Evolutionary conservation across 2,797 vertebrate species (phyloP).

Genomic region (Xenops minutus): DNA sequence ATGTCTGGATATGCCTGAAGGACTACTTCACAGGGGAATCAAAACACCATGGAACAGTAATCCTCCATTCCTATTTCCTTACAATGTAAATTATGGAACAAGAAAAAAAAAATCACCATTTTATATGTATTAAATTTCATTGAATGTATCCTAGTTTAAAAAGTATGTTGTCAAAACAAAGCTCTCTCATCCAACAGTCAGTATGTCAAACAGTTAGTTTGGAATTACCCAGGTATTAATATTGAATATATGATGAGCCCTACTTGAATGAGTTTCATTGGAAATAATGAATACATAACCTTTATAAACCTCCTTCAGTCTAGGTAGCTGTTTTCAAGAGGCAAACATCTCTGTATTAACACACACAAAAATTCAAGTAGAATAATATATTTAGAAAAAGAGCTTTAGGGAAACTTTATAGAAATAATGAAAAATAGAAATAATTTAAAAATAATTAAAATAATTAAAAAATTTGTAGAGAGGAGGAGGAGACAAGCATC

Average conservation of each 20-base stretch:
- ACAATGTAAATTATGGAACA: not conserved
- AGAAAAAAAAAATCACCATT: not conserved
- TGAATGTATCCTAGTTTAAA: not conserved
- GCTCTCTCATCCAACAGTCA: not conserved
- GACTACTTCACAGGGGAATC: not conserved
- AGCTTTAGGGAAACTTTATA: not conserved
- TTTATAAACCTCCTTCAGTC: slow-evolving; percentile 21
- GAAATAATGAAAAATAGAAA: not conserved
- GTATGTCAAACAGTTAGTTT: not conserved
- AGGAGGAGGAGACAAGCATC: not conserved
- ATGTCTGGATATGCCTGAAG: not conserved
- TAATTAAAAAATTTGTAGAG: not conserved
- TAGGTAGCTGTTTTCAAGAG: not conserved
- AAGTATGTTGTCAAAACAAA: not conserved
- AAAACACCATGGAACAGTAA: not conserved
- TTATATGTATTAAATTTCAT: not conserved
- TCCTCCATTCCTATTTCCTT: not conserved
- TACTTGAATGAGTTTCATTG: not conserved
- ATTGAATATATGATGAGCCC: not conserved
- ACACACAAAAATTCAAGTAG: not conserved
- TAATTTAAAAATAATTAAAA: no score
- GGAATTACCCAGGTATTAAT: not conserved
- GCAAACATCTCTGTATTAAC: not conserved
- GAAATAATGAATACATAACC: not conserved
- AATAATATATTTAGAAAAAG: not conserved